Conservation (phyloP, 2,888 invertebrate genomes). For the Sphaerophoria taeniata region DNA sequence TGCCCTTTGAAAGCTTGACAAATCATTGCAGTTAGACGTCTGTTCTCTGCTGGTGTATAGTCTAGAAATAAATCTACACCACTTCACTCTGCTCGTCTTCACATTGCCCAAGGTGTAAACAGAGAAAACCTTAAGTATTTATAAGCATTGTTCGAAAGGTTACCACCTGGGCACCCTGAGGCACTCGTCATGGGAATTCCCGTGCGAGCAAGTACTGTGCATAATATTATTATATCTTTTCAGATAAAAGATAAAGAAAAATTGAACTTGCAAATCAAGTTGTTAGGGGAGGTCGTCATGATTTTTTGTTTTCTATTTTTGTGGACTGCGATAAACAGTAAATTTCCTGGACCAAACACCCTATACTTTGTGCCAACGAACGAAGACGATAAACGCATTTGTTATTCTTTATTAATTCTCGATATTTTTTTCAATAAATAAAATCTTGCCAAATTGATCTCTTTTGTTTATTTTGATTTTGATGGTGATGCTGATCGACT, state of each 20-base stretch:
- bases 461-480: constrained; percentile 61
- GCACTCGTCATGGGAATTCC: no score
- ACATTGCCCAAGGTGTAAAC: not conserved
- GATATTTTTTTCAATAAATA: constrained; percentile 59
- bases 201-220: no score
- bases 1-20: constrained; percentile 28
- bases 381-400: not conserved
- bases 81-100: not conserved
- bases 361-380: not conserved
- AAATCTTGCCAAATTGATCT: constrained; percentile 44
- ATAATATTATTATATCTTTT: no score
- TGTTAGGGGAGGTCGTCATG: no score
- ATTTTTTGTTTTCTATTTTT: no score
- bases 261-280: no score
- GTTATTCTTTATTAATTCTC: constrained; percentile 58
- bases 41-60: constrained; percentile 17
- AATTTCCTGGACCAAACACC: not conserved
- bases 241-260: no score
- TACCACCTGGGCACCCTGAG: no score
- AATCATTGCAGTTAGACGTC: constrained; percentile 1
- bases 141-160: not conserved
- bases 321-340: no score
- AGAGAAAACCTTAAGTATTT: constrained; percentile 3
- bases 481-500: constrained; percentile 43
- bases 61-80: not conserved